Conservation (phyloP, 2,888 invertebrate genomes). For the Apodemia mormo region DNA sequence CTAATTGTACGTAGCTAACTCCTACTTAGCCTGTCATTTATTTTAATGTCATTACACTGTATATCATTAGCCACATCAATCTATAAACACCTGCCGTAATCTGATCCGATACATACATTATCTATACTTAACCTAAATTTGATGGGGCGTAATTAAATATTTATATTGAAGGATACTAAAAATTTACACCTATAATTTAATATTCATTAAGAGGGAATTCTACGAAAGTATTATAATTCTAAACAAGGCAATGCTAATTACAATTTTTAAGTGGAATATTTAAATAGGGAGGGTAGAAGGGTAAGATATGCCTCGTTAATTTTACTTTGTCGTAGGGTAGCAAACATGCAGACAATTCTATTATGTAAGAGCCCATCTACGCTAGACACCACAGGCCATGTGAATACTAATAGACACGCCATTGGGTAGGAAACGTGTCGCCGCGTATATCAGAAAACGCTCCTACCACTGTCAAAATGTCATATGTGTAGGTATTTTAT, state of each 20-base stretch:
- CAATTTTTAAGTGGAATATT: constrained; percentile 1
- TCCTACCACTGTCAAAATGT: too few relatives aligned
- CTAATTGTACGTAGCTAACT: constrained; percentile 18
- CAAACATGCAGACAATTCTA: too few relatives aligned
- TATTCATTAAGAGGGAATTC: constrained; percentile 10
- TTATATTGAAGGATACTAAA: constrained; percentile 13
- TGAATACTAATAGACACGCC: too few relatives aligned
- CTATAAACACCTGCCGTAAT: constrained; percentile 23
- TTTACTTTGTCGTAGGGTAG: too few relatives aligned
- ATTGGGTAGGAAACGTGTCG: too few relatives aligned
- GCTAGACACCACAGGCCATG: too few relatives aligned
- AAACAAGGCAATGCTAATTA: constrained; percentile 9
- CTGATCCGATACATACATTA: constrained; percentile 16
- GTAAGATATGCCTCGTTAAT: not conserved
- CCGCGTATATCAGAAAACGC: too few relatives aligned
- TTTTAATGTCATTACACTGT: constrained; percentile 17
- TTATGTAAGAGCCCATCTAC: too few relatives aligned
- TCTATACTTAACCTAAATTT: constrained; percentile 15
- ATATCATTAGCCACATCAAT: constrained; percentile 19
- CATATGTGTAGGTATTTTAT: too few relatives aligned
- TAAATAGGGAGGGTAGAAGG: not conserved
- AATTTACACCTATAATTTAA: constrained; percentile 16
- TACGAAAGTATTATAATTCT: constrained; percentile 12
- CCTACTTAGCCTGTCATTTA: constrained; percentile 19
- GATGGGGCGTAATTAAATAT: constrained; percentile 13